Percentiles rank a stretch among this genome's conserved stretches.
Evolutionary conservation across 2,113 vertebrate species (phyloP).

Genomic region (Gnathonemus echidnorhynchus): DNA sequence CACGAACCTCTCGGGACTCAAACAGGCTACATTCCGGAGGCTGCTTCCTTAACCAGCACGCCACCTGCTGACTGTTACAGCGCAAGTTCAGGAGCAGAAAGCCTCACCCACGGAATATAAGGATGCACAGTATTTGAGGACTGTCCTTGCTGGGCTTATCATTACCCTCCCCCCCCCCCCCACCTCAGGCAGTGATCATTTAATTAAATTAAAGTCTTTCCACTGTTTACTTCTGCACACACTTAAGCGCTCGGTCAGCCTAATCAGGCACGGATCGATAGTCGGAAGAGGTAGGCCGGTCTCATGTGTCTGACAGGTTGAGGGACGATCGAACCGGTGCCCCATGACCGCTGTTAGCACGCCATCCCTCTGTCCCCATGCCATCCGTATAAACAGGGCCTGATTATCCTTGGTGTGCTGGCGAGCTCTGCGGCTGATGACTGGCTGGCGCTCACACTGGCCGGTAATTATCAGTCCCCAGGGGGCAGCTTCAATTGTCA

Average conservation of each 20-base stretch:
- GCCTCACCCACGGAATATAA: not conserved
- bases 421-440: not conserved
- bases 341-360: not conserved
- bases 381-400: not conserved
- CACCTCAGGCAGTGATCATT: not conserved
- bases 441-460: not conserved
- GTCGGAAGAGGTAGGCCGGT: not conserved
- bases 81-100: not conserved
- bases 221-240: not conserved
- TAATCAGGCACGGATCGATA: not conserved
- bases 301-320: not conserved
- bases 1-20: not conserved
- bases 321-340: not conserved
- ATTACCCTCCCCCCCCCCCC: not conserved
- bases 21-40: not conserved
- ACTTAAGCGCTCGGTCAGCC: not conserved
- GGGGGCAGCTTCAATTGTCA: not conserved
- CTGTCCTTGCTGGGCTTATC: not conserved
- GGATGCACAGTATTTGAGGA: not conserved
- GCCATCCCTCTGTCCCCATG: not conserved
- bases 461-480: not conserved
- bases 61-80: not conserved
- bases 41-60: not conserved
- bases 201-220: not conserved
- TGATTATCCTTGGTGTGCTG: not conserved